Percentiles rank a stretch among this genome's conserved stretches.
Conservation (phyloP, 2,797 vertebrate genomes). For the Diglossa cyanea region DNA sequence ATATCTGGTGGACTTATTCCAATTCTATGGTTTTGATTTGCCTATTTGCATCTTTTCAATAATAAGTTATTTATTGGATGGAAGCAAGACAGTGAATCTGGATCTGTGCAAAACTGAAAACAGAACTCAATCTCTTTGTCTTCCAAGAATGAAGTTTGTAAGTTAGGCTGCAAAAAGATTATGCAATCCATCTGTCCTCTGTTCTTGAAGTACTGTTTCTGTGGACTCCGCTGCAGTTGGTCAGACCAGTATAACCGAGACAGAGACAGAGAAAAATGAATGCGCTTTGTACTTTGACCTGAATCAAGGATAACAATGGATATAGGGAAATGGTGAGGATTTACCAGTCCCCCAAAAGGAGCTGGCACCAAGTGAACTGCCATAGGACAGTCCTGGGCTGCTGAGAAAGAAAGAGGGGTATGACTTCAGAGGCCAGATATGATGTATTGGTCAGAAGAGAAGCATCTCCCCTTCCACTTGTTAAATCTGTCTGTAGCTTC, state of each 20-base stretch:
- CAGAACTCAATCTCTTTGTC: background rate
- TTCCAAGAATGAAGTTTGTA: background rate
- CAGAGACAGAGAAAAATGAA: background rate
- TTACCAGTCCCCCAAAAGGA: background rate
- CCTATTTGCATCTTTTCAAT: background rate
- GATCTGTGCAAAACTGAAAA: background rate
- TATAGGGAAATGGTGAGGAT: background rate
- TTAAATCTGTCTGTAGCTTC: background rate
- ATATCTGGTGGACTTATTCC: background rate
- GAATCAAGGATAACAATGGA: background rate
- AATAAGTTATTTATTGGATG: too few relatives aligned
- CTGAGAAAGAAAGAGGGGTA: background rate
- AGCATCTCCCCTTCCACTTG: background rate
- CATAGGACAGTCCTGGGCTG: background rate
- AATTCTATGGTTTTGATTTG: background rate
- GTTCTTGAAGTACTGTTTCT: background rate
- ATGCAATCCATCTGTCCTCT: background rate
- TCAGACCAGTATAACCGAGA: background rate
- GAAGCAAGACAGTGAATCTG: background rate
- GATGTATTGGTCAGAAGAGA: background rate
- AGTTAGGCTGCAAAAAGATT: background rate
- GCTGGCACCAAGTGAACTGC: background rate
- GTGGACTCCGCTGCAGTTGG: background rate
- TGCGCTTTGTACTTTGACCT: background rate
- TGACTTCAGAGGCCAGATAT: background rate